Conservation (phyloP, 1,140 invertebrate genomes). For the Heliconius melpomene region DNA sequence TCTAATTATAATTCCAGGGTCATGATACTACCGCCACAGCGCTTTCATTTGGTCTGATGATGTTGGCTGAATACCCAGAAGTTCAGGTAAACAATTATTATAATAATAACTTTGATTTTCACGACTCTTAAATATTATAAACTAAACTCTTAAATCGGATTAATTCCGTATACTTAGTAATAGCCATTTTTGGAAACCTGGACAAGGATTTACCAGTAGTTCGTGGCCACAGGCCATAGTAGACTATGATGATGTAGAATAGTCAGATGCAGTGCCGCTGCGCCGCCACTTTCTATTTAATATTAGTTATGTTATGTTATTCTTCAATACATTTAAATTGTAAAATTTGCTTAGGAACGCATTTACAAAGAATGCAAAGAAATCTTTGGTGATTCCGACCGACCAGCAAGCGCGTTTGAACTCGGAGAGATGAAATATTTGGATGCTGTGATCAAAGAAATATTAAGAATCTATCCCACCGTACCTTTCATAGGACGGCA, state of each 20-base stretch:
- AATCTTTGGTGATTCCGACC: conserved; percentile 81
- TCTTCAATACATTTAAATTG: no score
- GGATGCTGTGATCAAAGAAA: conserved; percentile 84
- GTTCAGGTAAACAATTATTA: conserved; percentile 56
- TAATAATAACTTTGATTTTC: background rate
- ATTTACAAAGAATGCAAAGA: conserved; percentile 84
- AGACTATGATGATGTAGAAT: no score
- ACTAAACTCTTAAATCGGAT: no score
- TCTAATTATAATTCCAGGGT: conserved; percentile 56
- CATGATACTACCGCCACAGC: conserved; percentile 73
- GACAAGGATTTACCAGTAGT: no score
- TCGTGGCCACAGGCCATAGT: no score
- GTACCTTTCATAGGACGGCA: conserved; percentile 83
- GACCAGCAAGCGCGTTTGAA: conserved; percentile 80
- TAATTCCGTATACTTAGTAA: no score
- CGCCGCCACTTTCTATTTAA: no score
- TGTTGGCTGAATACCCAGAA: conserved; percentile 80
- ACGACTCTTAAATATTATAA: no score
- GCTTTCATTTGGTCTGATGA: conserved; percentile 63
- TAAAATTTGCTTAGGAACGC: conserved; percentile 32
- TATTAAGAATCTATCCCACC: conserved; percentile 83
- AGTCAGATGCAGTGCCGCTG: no score
- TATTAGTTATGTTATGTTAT: no score
- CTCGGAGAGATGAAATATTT: conserved; percentile 83
- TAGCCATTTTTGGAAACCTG: no score